phyloP scores from a whole-genome alignment of 1,140 invertebrate species.

The Trichonephila clavata region DNA sequence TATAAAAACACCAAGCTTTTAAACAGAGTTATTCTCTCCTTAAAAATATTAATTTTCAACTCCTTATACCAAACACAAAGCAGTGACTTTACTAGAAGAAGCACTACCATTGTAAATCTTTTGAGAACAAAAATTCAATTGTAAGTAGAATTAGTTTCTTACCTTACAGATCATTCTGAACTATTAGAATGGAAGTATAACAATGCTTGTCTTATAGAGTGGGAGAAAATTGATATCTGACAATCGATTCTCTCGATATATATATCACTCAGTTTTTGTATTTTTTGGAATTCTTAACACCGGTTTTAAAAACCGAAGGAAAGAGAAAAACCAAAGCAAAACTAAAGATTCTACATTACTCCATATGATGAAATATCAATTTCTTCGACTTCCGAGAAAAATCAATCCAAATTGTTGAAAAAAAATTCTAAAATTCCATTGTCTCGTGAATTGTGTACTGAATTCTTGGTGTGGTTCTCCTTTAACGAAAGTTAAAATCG shows the following conservation, averaged over 20 bases:
- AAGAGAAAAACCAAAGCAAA: neutral
- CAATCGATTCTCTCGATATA: neutral
- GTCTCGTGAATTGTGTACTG: neutral
- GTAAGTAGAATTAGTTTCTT: neutral
- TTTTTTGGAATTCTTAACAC: constrained; percentile 13
- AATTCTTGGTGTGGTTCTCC: neutral
- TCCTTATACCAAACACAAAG: too few species aligned
- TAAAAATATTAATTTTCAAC: too few species aligned
- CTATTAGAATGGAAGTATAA: neutral
- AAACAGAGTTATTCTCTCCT: too few species aligned
- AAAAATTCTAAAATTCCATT: neutral
- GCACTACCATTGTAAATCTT: too few species aligned
- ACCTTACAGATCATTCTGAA: neutral
- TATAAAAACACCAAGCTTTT: too few species aligned
- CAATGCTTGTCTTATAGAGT: neutral
- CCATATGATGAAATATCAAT: neutral
- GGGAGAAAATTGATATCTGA: neutral
- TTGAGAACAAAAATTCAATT: neutral
- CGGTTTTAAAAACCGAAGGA: neutral
- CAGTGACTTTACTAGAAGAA: too few species aligned
- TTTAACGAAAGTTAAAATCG: neutral
- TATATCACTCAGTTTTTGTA: neutral
- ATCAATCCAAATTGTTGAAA: neutral
- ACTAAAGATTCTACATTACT: neutral
- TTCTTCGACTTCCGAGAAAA: neutral